These are phyloP conservation scores for Zaprionus nigranus DNA, from an alignment of 1,140 invertebrate genomes.

Conservation along the genomic window DNA sequence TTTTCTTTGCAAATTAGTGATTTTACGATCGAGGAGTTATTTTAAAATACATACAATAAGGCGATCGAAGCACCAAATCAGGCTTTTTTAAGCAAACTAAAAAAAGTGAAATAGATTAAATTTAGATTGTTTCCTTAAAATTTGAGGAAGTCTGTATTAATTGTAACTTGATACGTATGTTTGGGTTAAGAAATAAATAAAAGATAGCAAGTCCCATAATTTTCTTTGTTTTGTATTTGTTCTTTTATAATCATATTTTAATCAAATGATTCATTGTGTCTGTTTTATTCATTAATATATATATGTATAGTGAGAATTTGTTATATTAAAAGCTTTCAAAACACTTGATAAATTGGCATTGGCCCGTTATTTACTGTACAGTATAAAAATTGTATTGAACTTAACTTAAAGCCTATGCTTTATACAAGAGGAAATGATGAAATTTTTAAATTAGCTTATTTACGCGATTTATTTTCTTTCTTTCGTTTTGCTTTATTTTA, in stretches of 20 bases:
- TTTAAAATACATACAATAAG: too few species aligned
- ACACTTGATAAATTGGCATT: constrained; percentile 46
- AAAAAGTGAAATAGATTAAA: too few species aligned
- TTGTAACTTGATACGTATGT: too few species aligned
- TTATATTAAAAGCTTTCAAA: constrained; percentile 75
- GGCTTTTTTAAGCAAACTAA: too few species aligned
- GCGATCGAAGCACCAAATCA: too few species aligned
- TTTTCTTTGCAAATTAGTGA: too few species aligned
- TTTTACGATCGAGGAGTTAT: too few species aligned
- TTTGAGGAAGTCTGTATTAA: too few species aligned
- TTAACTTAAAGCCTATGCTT: constrained; percentile 61
- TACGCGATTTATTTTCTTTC: constrained; percentile 22
- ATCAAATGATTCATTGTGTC: constrained; percentile 25
- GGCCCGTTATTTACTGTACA: constrained; percentile 48
- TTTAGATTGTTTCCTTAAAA: too few species aligned
- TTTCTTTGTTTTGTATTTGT: constrained; percentile 22
- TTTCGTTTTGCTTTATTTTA: constrained; percentile 11
- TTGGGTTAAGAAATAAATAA: neutral
- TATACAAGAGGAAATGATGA: constrained; percentile 49
- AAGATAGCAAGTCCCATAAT: neutral
- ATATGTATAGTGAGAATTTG: constrained; percentile 76
- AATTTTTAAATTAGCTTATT: constrained; percentile 55
- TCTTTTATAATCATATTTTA: constrained; percentile 31
- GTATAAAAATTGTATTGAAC: constrained; percentile 43
- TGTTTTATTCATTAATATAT: constrained; percentile 25